Evolutionary conservation across 2,113 vertebrate genomes (phyloP), one percentile per base, ranked within the genome.

Genomic region (Lepus timidus): DNA sequence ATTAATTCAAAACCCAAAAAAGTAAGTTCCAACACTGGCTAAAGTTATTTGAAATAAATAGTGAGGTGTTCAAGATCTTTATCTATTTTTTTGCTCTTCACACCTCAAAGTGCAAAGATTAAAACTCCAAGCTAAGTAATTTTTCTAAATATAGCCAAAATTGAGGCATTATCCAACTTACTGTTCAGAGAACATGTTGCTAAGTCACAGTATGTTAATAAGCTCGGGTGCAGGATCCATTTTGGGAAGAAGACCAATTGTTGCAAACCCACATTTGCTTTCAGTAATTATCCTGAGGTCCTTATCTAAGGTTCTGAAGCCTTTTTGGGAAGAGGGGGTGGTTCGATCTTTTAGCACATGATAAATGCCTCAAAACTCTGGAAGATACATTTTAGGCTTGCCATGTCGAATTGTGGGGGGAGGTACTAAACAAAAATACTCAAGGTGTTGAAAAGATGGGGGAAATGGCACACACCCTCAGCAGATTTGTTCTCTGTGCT

Each of bases 1-100:
- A 55, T 90, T 51, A 82, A 79, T 81, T 88, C 89, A 95, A 79
- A 96, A 71, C 67, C 81, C 73, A 44, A 84, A 95, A 44, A 93
- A 88, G 71, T 58, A 80, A 87, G 71, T 65, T 87, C 76, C 49
- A 29, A 89, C 80, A 65, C 83, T 92, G n/a, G 67, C 36, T 76
- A n/a, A 73, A 95, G 79, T 85, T 36, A 82, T 55, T 94, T 71
- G 73, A 85, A 94, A 92, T 61, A 90, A 84, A 85, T 33, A n/a
- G 16, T 68, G 78, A 92, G 33, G 39, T 73, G 11, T 94, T 92
- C 55, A 11, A n/a, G 49, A 44, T 1, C 13, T 73, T 94, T 61
- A 16, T 19, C 27, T 39, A 7, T 74, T 68, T 33, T 92, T 90
- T 92, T 91, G 51, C 44, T 95, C 85, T 73, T 88, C 73, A 82